Conservation (phyloP, 2,113 vertebrate genomes). For the Lepus europaeus region DNA sequence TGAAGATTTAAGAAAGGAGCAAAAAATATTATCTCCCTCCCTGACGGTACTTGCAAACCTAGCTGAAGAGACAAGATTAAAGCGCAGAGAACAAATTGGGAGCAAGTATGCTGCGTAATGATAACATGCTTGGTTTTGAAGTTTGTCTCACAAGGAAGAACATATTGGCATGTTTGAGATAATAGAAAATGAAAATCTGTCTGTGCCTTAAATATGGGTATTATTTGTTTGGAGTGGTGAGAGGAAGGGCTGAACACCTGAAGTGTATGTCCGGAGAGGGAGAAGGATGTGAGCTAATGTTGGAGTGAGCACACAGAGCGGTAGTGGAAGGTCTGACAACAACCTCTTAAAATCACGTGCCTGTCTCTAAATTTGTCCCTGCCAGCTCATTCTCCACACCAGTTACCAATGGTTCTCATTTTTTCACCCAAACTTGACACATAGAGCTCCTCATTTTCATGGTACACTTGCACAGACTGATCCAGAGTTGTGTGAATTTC, state of each 20-base stretch:
- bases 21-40: not conserved
- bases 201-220: not conserved
- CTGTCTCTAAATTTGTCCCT: not conserved
- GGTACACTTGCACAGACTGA: not conserved
- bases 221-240: too few relatives aligned
- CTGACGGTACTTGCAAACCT: not conserved
- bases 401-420: not conserved
- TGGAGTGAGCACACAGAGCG: not conserved
- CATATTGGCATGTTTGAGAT: not conserved
- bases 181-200: not conserved
- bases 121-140: not conserved
- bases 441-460: not conserved
- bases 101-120: not conserved
- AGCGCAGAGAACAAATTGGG: not conserved
- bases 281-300: not conserved
- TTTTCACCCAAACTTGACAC: not conserved
- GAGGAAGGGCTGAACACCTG: not conserved
- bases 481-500: not conserved
- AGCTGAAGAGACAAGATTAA: conserved; percentile 15
- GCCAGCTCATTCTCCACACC: not conserved
- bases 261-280: not conserved
- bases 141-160: conserved; percentile 1
- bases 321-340: not conserved
- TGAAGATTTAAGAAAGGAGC: conserved; percentile 27
- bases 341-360: not conserved